Base-by-base conservation (phyloP, 2,888 invertebrate species). In the Fragum sueziense region DNA sequence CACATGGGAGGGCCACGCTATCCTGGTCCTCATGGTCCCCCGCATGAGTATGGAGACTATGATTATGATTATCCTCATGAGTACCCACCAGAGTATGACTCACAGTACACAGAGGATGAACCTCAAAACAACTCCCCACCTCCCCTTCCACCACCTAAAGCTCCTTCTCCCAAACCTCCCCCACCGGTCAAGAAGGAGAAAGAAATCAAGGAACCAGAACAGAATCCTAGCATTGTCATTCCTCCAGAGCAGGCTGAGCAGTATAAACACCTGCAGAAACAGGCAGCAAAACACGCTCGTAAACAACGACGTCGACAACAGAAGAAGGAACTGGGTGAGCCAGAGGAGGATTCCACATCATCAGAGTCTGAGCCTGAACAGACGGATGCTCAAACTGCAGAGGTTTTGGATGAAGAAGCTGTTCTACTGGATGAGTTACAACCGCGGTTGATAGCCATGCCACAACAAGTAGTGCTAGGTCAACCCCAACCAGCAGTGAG, bases 211-310 rank as follows among this genome's bases (percentile, higher is more conserved):
- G 85, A 88, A 73, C 84, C 83, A 25, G 87, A 87, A 29, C 87
- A 87, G 75, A 87, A 87, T 72, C 87, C 87, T 9, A 85, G 83
- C 27, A 86, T 87, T 80, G 87, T 86, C 34, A 91, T 92, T 71
- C 91, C 92, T 22, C 91, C 92, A 17, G 92, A 92, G 75, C 91
- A 92, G 76, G 90, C 86, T 41, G 92, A 91, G 69, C 90, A 89
- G 80, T 93, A 92, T 76, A 88, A 90, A 70, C 88, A 86, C 51
- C 84, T 92, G 27, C 91, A 91, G 95, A 73, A 97, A 93, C 85
- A 97, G 94, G 93, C 97, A 96, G 89, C 97, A 94, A 86, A 97
- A 95, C 92, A 98, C 93, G 87, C 97, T 96, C 87, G 97, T 94
- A 93, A 97, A 96, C 85, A 97, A 93, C 90, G 97, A 94, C 82